These are phyloP conservation scores for Riparia riparia DNA, from an alignment of 2,113 vertebrate species.

Conservation along the genomic window DNA sequence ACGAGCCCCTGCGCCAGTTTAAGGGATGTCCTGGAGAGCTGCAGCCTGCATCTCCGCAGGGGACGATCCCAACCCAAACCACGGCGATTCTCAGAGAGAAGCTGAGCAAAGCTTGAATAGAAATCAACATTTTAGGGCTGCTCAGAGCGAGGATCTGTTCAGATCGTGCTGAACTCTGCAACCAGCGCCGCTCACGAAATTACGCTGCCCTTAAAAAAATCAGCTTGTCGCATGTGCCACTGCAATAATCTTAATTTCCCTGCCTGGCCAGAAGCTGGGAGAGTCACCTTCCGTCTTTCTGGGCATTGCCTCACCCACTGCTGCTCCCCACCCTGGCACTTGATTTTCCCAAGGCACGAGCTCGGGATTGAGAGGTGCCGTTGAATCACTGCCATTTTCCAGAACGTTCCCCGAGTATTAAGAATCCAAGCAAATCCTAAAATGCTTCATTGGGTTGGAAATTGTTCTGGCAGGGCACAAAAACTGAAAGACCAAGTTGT, in stretches of 20 bases:
- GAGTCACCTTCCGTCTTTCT: background rate
- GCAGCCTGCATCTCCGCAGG: background rate
- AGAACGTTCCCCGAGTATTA: background rate
- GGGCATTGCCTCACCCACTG: background rate
- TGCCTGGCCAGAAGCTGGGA: background rate
- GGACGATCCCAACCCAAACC: background rate
- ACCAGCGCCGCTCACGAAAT: background rate
- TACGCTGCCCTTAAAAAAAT: background rate
- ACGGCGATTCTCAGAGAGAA: background rate
- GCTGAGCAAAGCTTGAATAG: background rate
- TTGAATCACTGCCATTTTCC: background rate
- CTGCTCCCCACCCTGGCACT: background rate
- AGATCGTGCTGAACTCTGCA: background rate
- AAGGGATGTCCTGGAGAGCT: background rate
- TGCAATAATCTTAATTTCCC: background rate
- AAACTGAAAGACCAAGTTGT: constrained; percentile 23
- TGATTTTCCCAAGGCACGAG: background rate
- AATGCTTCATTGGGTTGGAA: background rate
- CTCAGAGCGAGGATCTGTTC: background rate
- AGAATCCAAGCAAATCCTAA: background rate
- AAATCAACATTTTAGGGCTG: background rate
- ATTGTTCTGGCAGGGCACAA: background rate
- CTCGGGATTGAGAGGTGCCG: background rate
- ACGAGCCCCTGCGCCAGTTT: rapidly evolving
- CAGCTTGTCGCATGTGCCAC: background rate